Conservation (phyloP, 1,140 invertebrate species). For the Gryon sp. region DNA sequence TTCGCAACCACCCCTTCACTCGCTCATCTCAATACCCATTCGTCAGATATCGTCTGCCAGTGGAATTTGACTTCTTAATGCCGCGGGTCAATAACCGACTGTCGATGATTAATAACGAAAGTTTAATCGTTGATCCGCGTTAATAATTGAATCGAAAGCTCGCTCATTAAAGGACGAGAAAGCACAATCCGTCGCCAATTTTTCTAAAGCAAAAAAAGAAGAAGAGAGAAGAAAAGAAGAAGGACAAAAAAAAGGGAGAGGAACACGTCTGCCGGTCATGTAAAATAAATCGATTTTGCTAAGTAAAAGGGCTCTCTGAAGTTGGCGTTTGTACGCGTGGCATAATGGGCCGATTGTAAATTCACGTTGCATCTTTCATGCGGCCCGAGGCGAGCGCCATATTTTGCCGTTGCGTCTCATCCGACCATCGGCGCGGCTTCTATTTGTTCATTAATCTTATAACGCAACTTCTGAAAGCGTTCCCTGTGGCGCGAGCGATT, state of each 20-base stretch:
- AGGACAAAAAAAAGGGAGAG: too few species aligned
- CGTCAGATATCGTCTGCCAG: not conserved
- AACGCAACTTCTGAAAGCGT: constrained; percentile 66
- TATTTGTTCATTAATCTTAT: constrained; percentile 76
- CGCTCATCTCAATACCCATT: not conserved
- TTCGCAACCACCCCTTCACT: too few species aligned
- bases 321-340: constrained; percentile 61
- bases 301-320: not conserved
- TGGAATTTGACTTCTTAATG: not conserved
- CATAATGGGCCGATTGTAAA: constrained; percentile 74
- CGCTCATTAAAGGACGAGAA: constrained; percentile 27
- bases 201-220: not conserved
- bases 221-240: too few species aligned
- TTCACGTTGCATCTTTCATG: constrained; percentile 73
- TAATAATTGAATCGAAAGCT: constrained; percentile 46
- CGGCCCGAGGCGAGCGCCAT: constrained; percentile 63
- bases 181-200: not conserved
- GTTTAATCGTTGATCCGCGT: constrained; percentile 25
- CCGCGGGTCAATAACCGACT: constrained; percentile 13
- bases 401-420: constrained; percentile 57
- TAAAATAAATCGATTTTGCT: constrained; percentile 51
- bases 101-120: constrained; percentile 42
- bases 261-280: too few species aligned
- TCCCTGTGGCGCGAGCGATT: constrained; percentile 30
- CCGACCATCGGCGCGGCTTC: constrained; percentile 52